A percentile compares a stretch with the other conserved stretches of the same genome.
phyloP scores from a whole-genome alignment of 2,797 vertebrate species.

The Sparus aurata region DNA sequence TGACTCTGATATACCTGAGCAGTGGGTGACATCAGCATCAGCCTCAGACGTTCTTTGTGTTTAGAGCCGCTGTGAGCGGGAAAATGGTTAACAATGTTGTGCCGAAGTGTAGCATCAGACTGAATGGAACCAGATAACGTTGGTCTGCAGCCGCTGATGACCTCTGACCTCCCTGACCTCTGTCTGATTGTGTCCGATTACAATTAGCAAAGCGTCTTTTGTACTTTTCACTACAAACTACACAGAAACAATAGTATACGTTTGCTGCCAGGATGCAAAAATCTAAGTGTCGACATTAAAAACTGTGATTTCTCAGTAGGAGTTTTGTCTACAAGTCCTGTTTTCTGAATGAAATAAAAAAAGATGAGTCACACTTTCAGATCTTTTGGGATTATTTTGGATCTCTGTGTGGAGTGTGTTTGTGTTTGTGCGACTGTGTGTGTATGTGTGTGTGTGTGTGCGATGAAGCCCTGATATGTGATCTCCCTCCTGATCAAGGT shows the following conservation, averaged over 20 bases:
- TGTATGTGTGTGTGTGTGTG: constrained; percentile 29
- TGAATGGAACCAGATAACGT: not conserved
- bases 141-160: not conserved
- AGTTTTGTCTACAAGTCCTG: not conserved
- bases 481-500: constrained; percentile 59
- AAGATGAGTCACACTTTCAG: constrained; percentile 21
- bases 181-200: constrained; percentile 21
- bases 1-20: not conserved
- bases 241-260: not conserved
- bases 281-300: not conserved
- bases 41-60: not conserved
- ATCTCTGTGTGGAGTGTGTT: constrained; percentile 18
- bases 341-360: constrained; percentile 16
- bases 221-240: not conserved
- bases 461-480: constrained; percentile 33
- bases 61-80: not conserved
- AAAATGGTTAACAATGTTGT: not conserved
- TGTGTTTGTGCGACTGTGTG: constrained; percentile 20
- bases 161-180: not conserved
- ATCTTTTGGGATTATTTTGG: constrained; percentile 8
- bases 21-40: not conserved
- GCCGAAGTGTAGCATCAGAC: not conserved
- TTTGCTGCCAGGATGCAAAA: constrained; percentile 11
- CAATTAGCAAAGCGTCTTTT: constrained; percentile 4
- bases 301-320: not conserved